Percentiles rank a stretch among this genome's conserved stretches.
Evolutionary conservation across 1,140 invertebrate species (phyloP).

Genomic region (Nixonia krombeini): DNA sequence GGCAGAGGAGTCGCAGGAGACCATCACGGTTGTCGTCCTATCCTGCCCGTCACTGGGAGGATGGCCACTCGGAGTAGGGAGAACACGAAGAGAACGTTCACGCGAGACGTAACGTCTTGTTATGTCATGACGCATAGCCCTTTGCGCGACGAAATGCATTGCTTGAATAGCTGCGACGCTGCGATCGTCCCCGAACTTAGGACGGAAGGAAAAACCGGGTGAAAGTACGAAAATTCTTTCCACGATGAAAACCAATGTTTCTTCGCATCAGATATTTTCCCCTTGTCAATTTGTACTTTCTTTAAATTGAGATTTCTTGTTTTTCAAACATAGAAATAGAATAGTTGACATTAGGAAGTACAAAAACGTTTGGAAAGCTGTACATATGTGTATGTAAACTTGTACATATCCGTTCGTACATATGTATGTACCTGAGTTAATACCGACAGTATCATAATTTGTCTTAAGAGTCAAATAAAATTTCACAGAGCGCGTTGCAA

Average conservation of each 20-base stretch:
- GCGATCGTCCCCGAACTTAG: slow-evolving; percentile 19
- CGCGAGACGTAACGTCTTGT: slow-evolving; percentile 49
- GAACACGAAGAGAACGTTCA: slow-evolving; percentile 41
- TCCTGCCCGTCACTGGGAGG: slow-evolving; percentile 38
- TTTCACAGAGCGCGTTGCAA: too few species aligned
- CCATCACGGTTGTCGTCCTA: slow-evolving; percentile 17
- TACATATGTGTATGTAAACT: too few species aligned
- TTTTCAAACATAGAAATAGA: too few species aligned
- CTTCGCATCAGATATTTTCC: not conserved
- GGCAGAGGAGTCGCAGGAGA: slow-evolving; percentile 40
- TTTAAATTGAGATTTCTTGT: too few species aligned
- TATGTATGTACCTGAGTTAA: too few species aligned
- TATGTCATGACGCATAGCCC: slow-evolving; percentile 49
- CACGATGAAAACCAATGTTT: not conserved
- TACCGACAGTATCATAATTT: too few species aligned
- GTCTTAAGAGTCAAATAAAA: too few species aligned
- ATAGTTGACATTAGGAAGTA: too few species aligned
- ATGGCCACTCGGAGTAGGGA: slow-evolving; percentile 24
- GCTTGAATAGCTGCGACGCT: slow-evolving; percentile 37
- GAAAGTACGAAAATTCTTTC: slow-evolving; percentile 28
- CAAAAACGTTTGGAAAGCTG: too few species aligned
- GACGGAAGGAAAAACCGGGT: slow-evolving; percentile 25
- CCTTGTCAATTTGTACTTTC: not conserved
- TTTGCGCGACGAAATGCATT: slow-evolving; percentile 45
- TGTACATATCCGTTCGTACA: too few species aligned